Percentiles rank a stretch among this genome's conserved stretches.
phyloP scores from a whole-genome alignment of 2,888 invertebrate genomes.

The Gnatocerus cornutus region DNA sequence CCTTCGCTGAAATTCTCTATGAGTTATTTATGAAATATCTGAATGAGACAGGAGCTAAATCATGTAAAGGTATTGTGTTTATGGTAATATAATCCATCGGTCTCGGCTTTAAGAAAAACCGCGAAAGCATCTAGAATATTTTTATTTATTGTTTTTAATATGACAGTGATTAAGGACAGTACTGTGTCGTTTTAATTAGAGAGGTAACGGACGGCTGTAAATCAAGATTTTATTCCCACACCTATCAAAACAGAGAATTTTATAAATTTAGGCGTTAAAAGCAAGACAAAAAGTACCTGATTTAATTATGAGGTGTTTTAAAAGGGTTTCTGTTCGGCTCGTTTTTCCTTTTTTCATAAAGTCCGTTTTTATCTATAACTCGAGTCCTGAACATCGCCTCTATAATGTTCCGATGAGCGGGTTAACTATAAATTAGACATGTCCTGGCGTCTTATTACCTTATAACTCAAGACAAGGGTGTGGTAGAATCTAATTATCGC shows the following conservation, averaged over 20 bases:
- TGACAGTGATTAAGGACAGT: conserved; percentile 65
- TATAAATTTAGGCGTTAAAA: conserved; percentile 58
- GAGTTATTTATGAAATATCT: conserved; percentile 61
- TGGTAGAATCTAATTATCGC: conserved; percentile 71
- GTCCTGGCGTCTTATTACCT: conserved; percentile 70
- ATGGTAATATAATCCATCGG: conserved; percentile 61
- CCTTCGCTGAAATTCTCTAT: conserved; percentile 49
- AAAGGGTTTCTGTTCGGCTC: conserved; percentile 49
- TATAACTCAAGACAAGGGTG: conserved; percentile 71
- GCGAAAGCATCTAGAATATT: conserved; percentile 60
- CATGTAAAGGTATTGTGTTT: conserved; percentile 64
- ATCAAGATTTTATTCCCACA: conserved; percentile 61
- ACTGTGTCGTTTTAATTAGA: conserved; percentile 64
- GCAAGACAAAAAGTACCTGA: conserved; percentile 55
- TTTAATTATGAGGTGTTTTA: conserved; percentile 64
- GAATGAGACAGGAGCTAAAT: conserved; percentile 55
- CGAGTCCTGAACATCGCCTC: conserved; percentile 52
- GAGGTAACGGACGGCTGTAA: conserved; percentile 58
- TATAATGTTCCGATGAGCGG: conserved; percentile 63
- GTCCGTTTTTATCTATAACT: conserved; percentile 59
- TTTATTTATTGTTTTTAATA: conserved; percentile 63
- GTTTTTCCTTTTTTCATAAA: conserved; percentile 59
- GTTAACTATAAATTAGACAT: conserved; percentile 70
- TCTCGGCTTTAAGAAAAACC: conserved; percentile 57
- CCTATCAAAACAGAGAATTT: conserved; percentile 54